Evolutionary conservation across 2,797 vertebrate species (phyloP), one percentile per base, ranked within the genome.

Genomic region (Anas bernieri): DNA sequence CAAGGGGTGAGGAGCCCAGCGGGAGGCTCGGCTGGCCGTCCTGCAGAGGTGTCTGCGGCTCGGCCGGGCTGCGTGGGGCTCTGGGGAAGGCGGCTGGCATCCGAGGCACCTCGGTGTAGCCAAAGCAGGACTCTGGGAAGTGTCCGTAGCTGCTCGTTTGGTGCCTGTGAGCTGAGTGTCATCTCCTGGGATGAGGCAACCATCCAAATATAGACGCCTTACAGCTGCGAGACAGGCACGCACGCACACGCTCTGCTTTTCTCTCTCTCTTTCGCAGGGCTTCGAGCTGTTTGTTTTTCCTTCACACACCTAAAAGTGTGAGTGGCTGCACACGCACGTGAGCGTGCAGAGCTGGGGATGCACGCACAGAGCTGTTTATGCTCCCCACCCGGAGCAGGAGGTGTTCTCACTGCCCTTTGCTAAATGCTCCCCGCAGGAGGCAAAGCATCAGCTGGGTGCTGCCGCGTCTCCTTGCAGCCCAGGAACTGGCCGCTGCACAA

Each of bases 161-260:
- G 70, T 93, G 91, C 94, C 94, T 83, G 94, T 83, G 95, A 95
- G 93, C 37, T 64, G 83, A 83, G 92, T 61, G 45, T 95, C 96
- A 92, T 95, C 96, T 88, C 96, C 69, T 66, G 84, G 84, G 95
- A 96, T 97, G 97, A 97, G 96, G 87, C 92, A 96, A 95, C 91
- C 90, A 3, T 93, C 98, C 97, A 97, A 97, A 98, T 97, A 97
- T 97, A 97, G 97, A 92, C 79, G 85, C 82, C 69, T 73, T 64
- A 8, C 6, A 86, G 59, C 89, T 82, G 85, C 2, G 7, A 90
- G 91, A 33, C 63, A 1, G 0, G 26, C 30, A 16, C 20, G 1
- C 62, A 28, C 30, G 5, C 61, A 33, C 3, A 9, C 5, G 2
- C 52, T 56, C 75, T 56, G 64, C 41, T 14, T 17, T 39, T 45